A percentile compares a stretch with the other conserved stretches of the same genome.
Evolutionary conservation across 1,140 invertebrate species (phyloP).

Genomic region (Drosophila arizonae): DNA sequence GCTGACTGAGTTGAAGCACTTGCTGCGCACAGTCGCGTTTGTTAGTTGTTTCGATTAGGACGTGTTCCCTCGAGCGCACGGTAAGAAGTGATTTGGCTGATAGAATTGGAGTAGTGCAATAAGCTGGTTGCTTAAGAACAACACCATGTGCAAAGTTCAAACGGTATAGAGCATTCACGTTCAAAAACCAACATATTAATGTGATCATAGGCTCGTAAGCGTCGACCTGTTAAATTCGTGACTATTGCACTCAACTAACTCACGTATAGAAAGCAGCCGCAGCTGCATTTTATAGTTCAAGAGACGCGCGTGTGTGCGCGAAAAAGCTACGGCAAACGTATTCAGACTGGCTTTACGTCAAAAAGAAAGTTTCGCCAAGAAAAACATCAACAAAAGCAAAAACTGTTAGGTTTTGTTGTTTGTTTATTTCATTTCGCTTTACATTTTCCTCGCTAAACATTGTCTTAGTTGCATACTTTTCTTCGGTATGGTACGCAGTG

Average conservation of each 20-base stretch:
- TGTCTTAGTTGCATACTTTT: slow-evolving; percentile 33
- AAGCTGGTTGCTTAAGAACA: slow-evolving; percentile 11
- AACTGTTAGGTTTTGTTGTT: slow-evolving; percentile 51
- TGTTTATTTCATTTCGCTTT: slow-evolving; percentile 66
- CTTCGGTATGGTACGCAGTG: slow-evolving; percentile 31
- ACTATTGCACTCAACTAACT: slow-evolving; percentile 45
- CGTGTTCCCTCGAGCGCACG: slow-evolving; percentile 70
- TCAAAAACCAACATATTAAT: slow-evolving; percentile 2
- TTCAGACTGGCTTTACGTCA: slow-evolving; percentile 55
- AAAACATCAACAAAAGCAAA: slow-evolving; percentile 67
- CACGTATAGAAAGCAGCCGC: slow-evolving; percentile 62
- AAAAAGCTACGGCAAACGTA: slow-evolving; percentile 40
- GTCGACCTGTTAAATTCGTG: slow-evolving; percentile 12
- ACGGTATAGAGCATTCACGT: slow-evolving; percentile 1
- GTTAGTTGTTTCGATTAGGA: slow-evolving; percentile 65
- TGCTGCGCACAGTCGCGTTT: slow-evolving; percentile 66
- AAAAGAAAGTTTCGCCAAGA: slow-evolving; percentile 76
- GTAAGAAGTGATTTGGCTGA: slow-evolving; percentile 49
- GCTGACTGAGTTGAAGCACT: slow-evolving; percentile 50
- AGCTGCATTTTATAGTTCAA: slow-evolving; percentile 71
- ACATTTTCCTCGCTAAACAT: slow-evolving; percentile 59
- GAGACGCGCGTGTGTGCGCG: slow-evolving; percentile 55
- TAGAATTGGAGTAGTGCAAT: slow-evolving; percentile 11
- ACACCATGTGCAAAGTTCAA: slow-evolving; percentile 1
- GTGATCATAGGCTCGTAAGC: background rate